Evolutionary conservation across 2,797 vertebrate species (phyloP).

Genomic region (Micromesistius poutassou): DNA sequence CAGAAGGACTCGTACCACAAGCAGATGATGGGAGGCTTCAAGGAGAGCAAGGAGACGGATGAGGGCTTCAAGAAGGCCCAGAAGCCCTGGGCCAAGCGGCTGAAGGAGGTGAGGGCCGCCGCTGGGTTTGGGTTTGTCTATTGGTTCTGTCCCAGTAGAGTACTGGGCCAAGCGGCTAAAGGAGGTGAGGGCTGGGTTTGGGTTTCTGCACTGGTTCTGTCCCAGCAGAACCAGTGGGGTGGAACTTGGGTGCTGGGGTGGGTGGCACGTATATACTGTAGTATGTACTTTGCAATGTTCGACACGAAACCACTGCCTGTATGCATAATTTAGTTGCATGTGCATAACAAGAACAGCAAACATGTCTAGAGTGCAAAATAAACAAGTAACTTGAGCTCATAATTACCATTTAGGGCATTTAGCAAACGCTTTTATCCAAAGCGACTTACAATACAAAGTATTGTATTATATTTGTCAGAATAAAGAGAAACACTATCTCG

Average conservation of each 20-base stretch:
- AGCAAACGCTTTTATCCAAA: no score
- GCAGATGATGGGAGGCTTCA: conserved; percentile 98
- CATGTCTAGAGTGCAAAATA: not conserved
- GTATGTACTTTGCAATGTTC: not conserved
- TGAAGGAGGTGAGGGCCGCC: conserved; percentile 98
- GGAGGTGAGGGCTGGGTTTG: no score
- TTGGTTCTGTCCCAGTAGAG: not conserved
- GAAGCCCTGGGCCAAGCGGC: conserved; percentile 97
- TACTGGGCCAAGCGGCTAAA: no score
- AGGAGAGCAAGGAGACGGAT: conserved; percentile 95
- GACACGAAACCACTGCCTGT: not conserved
- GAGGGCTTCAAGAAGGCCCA: conserved; percentile 96
- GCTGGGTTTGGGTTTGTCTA: conserved; percentile 9
- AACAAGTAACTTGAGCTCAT: not conserved
- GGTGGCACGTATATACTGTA: not conserved
- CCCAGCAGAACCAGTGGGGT: no score
- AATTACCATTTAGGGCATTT: not conserved
- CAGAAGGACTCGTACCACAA: conserved; percentile 98
- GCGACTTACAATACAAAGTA: no score
- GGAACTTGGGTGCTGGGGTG: not conserved
- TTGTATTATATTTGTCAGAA: no score
- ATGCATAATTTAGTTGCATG: not conserved
- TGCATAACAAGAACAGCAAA: not conserved
- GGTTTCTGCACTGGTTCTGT: no score
- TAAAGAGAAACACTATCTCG: no score